Percentiles rank a stretch among this genome's conserved stretches.
Conservation (phyloP, 2,888 invertebrate species). For the Rhingia campestris region DNA sequence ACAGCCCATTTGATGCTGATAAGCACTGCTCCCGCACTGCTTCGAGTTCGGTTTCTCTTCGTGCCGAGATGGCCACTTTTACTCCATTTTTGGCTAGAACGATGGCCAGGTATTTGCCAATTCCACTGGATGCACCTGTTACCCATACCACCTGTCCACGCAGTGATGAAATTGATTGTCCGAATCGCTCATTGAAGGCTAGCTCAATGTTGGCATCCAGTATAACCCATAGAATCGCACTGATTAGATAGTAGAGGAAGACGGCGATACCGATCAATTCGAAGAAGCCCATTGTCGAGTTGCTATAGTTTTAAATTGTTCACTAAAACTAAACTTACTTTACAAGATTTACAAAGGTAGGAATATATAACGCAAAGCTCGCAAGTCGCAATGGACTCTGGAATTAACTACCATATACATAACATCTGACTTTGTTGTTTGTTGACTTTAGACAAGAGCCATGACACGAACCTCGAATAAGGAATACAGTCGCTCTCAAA, state of each 20-base stretch:
- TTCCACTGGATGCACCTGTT: constrained; percentile 93
- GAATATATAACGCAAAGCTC: background rate
- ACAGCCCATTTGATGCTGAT: constrained; percentile 78
- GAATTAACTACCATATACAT: background rate
- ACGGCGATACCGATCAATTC: constrained; percentile 79
- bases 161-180: constrained; percentile 84
- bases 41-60: constrained; percentile 86
- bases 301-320: background rate
- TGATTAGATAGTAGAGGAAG: constrained; percentile 84
- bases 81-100: constrained; percentile 87
- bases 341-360: background rate
- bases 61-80: constrained; percentile 87
- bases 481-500: background rate
- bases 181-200: constrained; percentile 85
- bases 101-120: constrained; percentile 89
- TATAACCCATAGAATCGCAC: constrained; percentile 83
- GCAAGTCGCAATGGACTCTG: constrained; percentile 6
- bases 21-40: constrained; percentile 87
- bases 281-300: constrained; percentile 78
- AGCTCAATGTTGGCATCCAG: constrained; percentile 86
- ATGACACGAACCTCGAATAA: too few species aligned
- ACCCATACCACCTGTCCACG: constrained; percentile 91
- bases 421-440: background rate
- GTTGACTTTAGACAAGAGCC: constrained; percentile 16
- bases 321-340: background rate